Conservation (phyloP, 1,140 invertebrate genomes). For the Popillia japonica region DNA sequence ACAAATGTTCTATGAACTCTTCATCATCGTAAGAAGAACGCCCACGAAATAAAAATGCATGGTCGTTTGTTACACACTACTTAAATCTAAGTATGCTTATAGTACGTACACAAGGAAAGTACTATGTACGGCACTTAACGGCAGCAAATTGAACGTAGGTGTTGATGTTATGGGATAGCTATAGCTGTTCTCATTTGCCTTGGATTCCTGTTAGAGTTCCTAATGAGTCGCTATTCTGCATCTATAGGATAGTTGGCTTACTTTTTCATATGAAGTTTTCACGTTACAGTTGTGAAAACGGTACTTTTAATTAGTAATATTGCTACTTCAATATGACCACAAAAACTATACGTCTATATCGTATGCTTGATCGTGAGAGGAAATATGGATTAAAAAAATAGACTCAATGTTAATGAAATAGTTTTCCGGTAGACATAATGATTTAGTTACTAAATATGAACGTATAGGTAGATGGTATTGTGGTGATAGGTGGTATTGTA, state of each 20-base stretch:
- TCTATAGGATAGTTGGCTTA: background rate
- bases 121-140: background rate
- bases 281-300: background rate
- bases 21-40: slow-evolving; percentile 10
- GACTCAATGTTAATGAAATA: too few relatives aligned
- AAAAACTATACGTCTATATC: too few relatives aligned
- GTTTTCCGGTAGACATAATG: too few relatives aligned
- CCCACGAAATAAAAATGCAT: slow-evolving; percentile 18
- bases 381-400: too few relatives aligned
- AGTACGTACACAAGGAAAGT: background rate
- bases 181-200: slow-evolving; percentile 7
- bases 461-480: too few relatives aligned
- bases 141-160: background rate
- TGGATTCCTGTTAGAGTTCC: background rate
- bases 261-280: background rate
- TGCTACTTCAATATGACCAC: too few relatives aligned
- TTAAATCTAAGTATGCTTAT: slow-evolving; percentile 6
- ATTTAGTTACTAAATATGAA: too few relatives aligned
- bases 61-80: background rate
- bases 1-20: slow-evolving; percentile 2
- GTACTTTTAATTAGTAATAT: background rate
- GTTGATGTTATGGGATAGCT: background rate
- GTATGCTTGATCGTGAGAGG: too few relatives aligned
- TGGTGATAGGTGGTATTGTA: too few relatives aligned
- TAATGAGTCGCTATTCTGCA: background rate